phyloP scores from a whole-genome alignment of 2,113 vertebrate species.

The Nibea coibor region DNA sequence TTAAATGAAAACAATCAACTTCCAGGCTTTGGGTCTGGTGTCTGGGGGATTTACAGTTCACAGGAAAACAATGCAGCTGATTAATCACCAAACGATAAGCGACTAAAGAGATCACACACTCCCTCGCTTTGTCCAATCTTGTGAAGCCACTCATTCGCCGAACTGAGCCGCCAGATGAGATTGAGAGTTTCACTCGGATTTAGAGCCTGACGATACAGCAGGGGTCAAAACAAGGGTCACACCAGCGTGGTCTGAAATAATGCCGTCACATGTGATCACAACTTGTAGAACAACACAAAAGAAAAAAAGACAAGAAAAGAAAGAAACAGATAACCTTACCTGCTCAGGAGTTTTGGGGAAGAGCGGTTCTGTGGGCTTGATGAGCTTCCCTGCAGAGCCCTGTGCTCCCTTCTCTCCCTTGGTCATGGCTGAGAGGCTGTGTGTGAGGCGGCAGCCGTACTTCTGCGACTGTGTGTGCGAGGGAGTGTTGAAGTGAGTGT shows the following conservation, averaged over 20 bases:
- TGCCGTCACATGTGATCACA: not conserved
- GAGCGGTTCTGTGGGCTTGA: conserved; percentile 73
- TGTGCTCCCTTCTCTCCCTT: conserved; percentile 75
- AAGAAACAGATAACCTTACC: conserved; percentile 70
- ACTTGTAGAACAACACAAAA: not conserved
- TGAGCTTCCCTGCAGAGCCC: conserved; percentile 69
- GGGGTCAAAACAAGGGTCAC: not conserved
- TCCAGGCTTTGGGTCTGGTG: conserved; percentile 3
- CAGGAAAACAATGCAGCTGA: conserved; percentile 46
- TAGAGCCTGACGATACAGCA: too few relatives aligned
- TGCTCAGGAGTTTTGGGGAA: conserved; percentile 79
- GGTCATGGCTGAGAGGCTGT: conserved; percentile 81
- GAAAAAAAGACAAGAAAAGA: too few relatives aligned
- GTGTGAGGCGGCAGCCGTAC: conserved; percentile 74
- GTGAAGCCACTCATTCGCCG: conserved; percentile 15
- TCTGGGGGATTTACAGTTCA: conserved; percentile 34
- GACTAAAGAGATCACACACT: conserved; percentile 25
- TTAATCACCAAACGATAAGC: conserved; percentile 51
- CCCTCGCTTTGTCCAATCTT: conserved; percentile 23
- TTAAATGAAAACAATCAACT: conserved; percentile 55
- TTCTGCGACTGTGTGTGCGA: conserved; percentile 60
- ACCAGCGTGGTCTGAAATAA: not conserved
- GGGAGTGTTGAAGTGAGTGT: conserved; percentile 65
- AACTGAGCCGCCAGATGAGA: conserved; percentile 5
- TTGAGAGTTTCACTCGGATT: not conserved